Percentiles rank a stretch among this genome's conserved stretches.
phyloP scores from a whole-genome alignment of 2,797 vertebrate species.

The Prunella strophiata region DNA sequence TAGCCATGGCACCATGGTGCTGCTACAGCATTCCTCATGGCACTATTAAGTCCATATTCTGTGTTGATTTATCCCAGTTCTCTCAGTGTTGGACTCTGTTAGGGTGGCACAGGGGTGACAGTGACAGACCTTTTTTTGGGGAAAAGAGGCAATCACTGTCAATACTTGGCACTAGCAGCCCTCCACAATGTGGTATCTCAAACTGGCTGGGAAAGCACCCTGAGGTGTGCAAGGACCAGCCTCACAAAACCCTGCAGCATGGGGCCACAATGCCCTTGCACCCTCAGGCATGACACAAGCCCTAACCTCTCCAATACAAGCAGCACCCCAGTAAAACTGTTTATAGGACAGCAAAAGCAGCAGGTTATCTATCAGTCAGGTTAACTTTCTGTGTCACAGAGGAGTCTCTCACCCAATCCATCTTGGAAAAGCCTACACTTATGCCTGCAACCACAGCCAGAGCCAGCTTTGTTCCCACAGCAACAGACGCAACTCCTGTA shows the following conservation, averaged over 20 bases:
- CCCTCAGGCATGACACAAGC: neutral
- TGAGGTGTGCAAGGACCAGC: neutral
- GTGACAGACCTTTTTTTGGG: neutral
- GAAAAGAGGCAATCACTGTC: neutral
- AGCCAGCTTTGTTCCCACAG: slow-evolving; percentile 4
- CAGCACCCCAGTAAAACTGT: neutral
- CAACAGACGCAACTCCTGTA: neutral
- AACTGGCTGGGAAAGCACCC: neutral
- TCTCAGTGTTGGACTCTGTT: rapidly evolving
- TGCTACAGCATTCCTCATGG: neutral
- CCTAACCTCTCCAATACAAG: neutral
- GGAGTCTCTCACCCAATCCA: neutral
- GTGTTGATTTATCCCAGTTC: neutral
- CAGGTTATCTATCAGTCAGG: neutral
- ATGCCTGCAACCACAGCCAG: neutral
- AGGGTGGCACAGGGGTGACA: rapidly evolving
- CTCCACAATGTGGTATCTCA: neutral
- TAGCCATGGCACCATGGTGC: rapidly evolving
- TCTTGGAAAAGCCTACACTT: neutral
- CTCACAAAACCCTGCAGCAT: neutral
- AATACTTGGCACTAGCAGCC: neutral
- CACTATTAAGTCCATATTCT: neutral
- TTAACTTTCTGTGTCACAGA: neutral
- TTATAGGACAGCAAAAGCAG: neutral
- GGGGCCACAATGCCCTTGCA: neutral